phyloP scores from a whole-genome alignment of 2,888 invertebrate species.

The Oxyscelio sp. region DNA sequence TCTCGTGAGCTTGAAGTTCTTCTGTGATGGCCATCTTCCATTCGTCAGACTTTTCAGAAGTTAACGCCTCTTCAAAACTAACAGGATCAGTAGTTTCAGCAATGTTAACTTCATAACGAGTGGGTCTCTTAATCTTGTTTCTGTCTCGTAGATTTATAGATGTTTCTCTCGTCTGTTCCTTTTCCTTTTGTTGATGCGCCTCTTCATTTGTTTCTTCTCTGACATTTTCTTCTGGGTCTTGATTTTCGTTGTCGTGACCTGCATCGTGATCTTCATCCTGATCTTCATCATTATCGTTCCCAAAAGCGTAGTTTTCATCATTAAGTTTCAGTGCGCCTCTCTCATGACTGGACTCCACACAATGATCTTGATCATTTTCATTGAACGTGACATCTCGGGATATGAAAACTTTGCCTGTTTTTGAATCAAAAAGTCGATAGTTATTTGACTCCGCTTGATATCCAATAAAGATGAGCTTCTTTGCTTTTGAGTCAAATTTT shows the following conservation, averaged over 20 bases:
- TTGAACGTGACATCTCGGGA: no score
- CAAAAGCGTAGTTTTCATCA: not conserved
- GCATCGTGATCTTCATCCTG: not conserved
- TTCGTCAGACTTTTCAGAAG: not conserved
- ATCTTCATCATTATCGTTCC: not conserved
- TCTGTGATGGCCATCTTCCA: constrained; percentile 14
- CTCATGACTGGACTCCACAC: no score
- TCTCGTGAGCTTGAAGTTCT: constrained; percentile 17
- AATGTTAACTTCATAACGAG: no score
- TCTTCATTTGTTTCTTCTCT: not conserved
- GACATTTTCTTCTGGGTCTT: no score
- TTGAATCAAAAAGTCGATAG: no score
- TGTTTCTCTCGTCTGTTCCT: not conserved
- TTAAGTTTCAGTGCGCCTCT: no score
- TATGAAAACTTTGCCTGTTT: no score
- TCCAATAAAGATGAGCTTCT: no score
- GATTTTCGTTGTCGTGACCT: no score
- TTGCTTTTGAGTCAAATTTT: no score
- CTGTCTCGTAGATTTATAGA: not conserved
- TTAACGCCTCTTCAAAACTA: not conserved
- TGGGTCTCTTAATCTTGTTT: not conserved
- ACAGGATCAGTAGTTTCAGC: not conserved
- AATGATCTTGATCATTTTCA: no score
- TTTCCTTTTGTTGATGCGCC: not conserved
- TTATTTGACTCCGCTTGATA: no score